These are phyloP conservation scores for Acipenser transmontanus DNA, from an alignment of 2,797 vertebrate genomes.

Conservation along the genomic window DNA sequence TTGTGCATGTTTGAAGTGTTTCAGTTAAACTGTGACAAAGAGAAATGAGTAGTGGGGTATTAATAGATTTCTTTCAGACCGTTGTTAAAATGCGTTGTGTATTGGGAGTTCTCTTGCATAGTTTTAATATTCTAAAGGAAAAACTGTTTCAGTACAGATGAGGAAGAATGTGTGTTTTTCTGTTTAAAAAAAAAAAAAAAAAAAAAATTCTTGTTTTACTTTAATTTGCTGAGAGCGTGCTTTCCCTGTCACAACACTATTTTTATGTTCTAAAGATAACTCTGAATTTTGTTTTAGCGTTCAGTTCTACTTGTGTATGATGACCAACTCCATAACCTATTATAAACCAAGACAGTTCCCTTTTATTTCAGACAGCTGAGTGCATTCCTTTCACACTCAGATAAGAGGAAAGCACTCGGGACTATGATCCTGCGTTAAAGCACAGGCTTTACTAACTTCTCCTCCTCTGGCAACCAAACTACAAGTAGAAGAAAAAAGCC, in stretches of 20 bases:
- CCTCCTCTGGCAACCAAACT: not conserved
- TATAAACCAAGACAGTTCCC: not conserved
- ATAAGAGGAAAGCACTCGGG: conserved; percentile 1
- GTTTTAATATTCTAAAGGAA: not conserved
- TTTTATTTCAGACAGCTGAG: not conserved
- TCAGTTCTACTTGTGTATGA: not conserved
- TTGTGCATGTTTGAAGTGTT: no score
- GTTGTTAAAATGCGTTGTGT: not conserved
- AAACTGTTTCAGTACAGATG: not conserved
- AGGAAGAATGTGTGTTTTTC: not conserved
- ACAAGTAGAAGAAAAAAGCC: not conserved
- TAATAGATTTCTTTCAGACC: not conserved
- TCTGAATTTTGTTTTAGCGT: not conserved
- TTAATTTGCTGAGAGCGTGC: not conserved
- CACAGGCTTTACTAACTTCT: not conserved
- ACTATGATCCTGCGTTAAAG: not conserved
- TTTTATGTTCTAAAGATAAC: not conserved
- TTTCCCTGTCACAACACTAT: not conserved
- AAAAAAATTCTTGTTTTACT: not conserved
- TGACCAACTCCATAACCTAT: not conserved
- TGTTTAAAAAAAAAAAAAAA: not conserved
- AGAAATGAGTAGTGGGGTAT: no score
- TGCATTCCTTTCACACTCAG: not conserved
- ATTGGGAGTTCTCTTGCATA: not conserved
- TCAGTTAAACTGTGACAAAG: no score